Conservation (phyloP, 2,888 invertebrate genomes). For the Drymonia ruficornis region DNA sequence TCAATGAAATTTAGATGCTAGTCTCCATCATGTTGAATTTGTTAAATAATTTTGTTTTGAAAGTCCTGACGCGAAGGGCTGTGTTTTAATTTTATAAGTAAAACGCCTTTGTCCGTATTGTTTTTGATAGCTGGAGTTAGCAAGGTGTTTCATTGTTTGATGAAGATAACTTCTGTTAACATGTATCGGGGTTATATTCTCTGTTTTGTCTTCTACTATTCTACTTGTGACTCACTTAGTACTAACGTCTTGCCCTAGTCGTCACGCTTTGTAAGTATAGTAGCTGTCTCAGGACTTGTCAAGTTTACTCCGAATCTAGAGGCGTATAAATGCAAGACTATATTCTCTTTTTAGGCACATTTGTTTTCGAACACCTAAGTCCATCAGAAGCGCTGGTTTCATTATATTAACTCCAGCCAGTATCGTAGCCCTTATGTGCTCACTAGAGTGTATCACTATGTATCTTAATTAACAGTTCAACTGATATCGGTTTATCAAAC, state of each 20-base stretch:
- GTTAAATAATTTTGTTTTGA: background rate
- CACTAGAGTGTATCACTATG: background rate
- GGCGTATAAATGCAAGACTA: too few species aligned
- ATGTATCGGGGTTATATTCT: background rate
- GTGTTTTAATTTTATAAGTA: too few species aligned
- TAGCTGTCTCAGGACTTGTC: background rate
- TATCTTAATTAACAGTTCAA: background rate
- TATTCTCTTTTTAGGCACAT: too few species aligned
- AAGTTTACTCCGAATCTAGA: background rate
- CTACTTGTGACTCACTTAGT: background rate
- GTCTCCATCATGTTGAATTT: background rate
- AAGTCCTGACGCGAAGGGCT: background rate
- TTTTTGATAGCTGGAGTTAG: background rate
- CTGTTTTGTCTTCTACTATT: background rate
- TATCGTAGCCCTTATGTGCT: background rate
- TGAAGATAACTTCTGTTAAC: background rate
- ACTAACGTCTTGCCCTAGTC: constrained; percentile 1
- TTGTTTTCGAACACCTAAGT: background rate
- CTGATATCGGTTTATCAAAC: background rate
- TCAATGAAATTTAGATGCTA: background rate
- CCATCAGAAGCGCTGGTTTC: background rate
- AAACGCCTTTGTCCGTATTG: background rate
- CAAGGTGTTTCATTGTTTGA: background rate
- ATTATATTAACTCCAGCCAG: background rate
- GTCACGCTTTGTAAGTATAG: background rate